A percentile compares a stretch with the other conserved stretches of the same genome.
These are phyloP conservation scores for Danaus chrysippus DNA, from an alignment of 2,888 invertebrate genomes.

Conservation along the genomic window DNA sequence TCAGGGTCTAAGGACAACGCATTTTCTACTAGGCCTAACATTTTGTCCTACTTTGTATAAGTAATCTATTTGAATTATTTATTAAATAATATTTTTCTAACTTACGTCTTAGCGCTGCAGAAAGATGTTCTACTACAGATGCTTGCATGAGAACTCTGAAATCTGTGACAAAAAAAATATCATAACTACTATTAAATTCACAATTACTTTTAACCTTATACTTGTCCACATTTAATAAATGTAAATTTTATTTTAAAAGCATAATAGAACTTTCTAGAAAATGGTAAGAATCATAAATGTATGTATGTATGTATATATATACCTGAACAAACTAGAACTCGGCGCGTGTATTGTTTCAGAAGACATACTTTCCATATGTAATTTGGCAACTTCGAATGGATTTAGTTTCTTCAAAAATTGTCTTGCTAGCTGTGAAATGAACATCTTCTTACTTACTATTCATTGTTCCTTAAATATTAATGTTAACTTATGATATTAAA, in stretches of 20 bases:
- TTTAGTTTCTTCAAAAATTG: constrained; percentile 56
- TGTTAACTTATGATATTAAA: too few relatives aligned
- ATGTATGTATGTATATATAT: constrained; percentile 27
- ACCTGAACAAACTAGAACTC: constrained; percentile 49
- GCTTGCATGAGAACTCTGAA: constrained; percentile 38
- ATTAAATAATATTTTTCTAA: constrained; percentile 9
- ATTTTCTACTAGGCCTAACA: too few relatives aligned
- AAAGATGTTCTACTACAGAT: constrained; percentile 33
- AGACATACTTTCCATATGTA: constrained; percentile 23
- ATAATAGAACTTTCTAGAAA: background rate
- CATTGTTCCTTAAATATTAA: too few relatives aligned
- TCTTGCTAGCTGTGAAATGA: constrained; percentile 50
- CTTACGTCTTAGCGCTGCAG: constrained; percentile 37
- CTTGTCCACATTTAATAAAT: too few relatives aligned
- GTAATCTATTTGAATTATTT: background rate
- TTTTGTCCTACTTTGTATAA: too few relatives aligned
- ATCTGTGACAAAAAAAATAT: constrained; percentile 32
- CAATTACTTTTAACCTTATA: too few relatives aligned
- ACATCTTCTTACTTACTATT: background rate
- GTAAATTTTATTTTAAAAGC: background rate
- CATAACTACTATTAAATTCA: too few relatives aligned
- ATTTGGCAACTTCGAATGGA: constrained; percentile 50
- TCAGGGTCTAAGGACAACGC: too few relatives aligned
- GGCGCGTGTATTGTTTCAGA: constrained; percentile 43
- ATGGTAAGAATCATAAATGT: background rate